These are phyloP conservation scores for Petrocephalus schoutedeni DNA, from an alignment of 2,797 vertebrate genomes.

Conservation along the genomic window DNA sequence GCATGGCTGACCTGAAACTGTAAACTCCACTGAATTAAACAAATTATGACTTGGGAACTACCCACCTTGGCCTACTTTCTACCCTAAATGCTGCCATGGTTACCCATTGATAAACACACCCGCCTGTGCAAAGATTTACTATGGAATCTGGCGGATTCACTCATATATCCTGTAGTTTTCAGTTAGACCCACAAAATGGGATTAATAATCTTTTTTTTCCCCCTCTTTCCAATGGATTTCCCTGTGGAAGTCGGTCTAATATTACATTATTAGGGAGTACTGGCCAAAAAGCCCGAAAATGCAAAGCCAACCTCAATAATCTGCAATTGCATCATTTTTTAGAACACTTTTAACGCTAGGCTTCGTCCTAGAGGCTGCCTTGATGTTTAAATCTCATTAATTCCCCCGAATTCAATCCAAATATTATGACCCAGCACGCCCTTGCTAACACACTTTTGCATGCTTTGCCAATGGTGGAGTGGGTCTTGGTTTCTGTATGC, in stretches of 20 bases:
- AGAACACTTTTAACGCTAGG: not conserved
- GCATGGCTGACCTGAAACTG: not conserved
- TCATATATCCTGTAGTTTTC: not conserved
- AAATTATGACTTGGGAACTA: not conserved
- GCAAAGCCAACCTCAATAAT: not conserved
- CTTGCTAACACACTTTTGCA: not conserved
- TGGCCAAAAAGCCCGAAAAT: not conserved
- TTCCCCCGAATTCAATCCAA: not conserved
- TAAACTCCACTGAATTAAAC: not conserved
- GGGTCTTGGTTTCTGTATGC: not conserved
- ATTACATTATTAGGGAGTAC: not conserved
- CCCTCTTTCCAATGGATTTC: not conserved
- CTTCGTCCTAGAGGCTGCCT: not conserved
- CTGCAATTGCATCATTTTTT: not conserved
- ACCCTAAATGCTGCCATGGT: not conserved
- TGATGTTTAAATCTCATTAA: conserved; percentile 9
- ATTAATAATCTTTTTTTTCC: not conserved
- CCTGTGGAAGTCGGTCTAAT: not conserved
- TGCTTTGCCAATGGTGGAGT: not conserved
- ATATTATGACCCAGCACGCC: not conserved
- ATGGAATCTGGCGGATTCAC: not conserved
- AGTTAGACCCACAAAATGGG: not conserved
- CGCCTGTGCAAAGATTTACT: not conserved
- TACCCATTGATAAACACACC: not conserved
- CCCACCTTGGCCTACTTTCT: not conserved